Conservation (phyloP, 2,888 invertebrate genomes). For the Drosophila phalerata region DNA sequence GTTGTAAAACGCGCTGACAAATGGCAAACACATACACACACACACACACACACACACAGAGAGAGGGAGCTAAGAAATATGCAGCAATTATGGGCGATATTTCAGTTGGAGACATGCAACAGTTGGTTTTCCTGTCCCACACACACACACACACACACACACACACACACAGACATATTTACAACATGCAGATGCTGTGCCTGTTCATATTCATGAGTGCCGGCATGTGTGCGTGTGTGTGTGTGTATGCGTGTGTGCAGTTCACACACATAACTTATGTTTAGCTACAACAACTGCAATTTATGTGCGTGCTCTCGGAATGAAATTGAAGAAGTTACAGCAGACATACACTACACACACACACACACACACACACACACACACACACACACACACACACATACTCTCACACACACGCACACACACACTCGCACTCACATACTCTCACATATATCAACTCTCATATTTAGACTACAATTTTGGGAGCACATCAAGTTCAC, state of each 20-base stretch:
- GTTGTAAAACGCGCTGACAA: conserved; percentile 52
- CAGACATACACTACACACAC: not conserved
- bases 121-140: conserved; percentile 54
- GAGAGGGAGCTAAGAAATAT: conserved; percentile 52
- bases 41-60: conserved; percentile 7
- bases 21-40: conserved; percentile 29
- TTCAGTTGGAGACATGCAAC: conserved; percentile 72
- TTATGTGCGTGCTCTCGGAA: conserved; percentile 59
- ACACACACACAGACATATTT: not conserved
- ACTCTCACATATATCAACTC: not conserved
- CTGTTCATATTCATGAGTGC: conserved; percentile 60
- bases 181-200: conserved; percentile 49
- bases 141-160: conserved; percentile 1
- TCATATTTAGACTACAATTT: conserved; percentile 3
- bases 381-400: not conserved
- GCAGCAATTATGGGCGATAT: conserved; percentile 72
- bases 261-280: conserved; percentile 71
- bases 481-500: conserved; percentile 9
- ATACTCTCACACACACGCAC: conserved; percentile 1
- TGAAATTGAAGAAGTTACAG: conserved; percentile 37
- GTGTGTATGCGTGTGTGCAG: conserved; percentile 31
- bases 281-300: conserved; percentile 65
- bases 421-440: not conserved
- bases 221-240: conserved; percentile 19
- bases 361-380: conserved; percentile 1